These are phyloP conservation scores for Aplodontia rufa DNA, from an alignment of 2,113 vertebrate genomes.

Conservation along the genomic window DNA sequence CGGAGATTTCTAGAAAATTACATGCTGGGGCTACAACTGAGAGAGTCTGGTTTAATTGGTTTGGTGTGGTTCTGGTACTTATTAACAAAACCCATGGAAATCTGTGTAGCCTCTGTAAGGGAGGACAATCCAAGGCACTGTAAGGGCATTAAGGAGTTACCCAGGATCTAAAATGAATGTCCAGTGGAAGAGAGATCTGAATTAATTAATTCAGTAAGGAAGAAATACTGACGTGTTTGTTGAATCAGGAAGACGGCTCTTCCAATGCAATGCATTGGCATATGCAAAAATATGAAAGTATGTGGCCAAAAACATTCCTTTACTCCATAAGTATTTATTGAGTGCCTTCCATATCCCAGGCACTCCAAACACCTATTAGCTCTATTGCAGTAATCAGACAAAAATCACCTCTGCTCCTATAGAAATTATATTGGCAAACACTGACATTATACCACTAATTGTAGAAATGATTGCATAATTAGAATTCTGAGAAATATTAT, in stretches of 20 bases:
- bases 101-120: neutral
- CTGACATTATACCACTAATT: neutral
- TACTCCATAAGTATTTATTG: neutral
- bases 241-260: neutral
- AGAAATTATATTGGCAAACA: neutral
- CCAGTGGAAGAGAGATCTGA: neutral
- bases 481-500: neutral
- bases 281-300: neutral
- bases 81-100: neutral
- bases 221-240: neutral
- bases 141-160: neutral
- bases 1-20: neutral
- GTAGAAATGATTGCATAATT: neutral
- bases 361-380: neutral
- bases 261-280: neutral
- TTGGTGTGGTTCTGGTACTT: neutral
- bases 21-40: neutral
- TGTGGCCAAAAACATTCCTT: neutral
- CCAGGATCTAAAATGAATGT: neutral
- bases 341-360: neutral
- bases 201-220: neutral
- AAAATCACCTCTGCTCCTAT: neutral
- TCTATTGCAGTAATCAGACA: neutral
- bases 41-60: neutral
- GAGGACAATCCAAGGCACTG: neutral